Conservation (phyloP, 2,888 invertebrate species). For the Epistrophe grossulariae region DNA sequence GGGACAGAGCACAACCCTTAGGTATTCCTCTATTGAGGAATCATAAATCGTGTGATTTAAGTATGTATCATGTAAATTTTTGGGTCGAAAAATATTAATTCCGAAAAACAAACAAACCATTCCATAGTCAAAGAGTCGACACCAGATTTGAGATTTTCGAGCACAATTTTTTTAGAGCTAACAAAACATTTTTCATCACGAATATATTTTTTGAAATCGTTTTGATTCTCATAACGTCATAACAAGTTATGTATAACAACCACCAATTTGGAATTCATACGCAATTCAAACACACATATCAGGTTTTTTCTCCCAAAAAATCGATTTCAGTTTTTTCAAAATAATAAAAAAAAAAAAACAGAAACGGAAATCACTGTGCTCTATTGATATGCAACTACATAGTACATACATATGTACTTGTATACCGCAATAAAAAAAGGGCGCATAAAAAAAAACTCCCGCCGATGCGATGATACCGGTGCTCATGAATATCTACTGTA, state of each 20-base stretch:
- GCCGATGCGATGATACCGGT: slow-evolving; percentile 4
- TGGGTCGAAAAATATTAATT: too few relatives aligned
- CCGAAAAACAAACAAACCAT: too few relatives aligned
- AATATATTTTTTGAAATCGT: background rate
- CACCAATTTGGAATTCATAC: slow-evolving; percentile 1
- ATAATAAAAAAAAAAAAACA: background rate
- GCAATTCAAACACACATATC: background rate
- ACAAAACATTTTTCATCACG: background rate
- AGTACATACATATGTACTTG: too few relatives aligned
- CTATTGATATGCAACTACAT: slow-evolving; percentile 8
- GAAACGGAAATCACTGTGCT: slow-evolving; percentile 43
- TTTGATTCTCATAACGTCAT: slow-evolving; percentile 4
- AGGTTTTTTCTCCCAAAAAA: slow-evolving; percentile 14
- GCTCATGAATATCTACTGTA: slow-evolving; percentile 22
- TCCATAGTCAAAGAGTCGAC: too few relatives aligned
- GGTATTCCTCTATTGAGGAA: too few relatives aligned
- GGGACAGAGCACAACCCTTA: too few relatives aligned
- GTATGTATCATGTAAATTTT: too few relatives aligned
- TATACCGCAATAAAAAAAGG: slow-evolving; percentile 26
- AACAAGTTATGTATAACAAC: too few relatives aligned
- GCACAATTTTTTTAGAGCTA: too few relatives aligned
- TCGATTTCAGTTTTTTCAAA: slow-evolving; percentile 19
- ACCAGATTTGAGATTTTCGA: too few relatives aligned
- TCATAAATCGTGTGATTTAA: too few relatives aligned
- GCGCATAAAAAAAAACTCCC: slow-evolving; percentile 15